Conservation (phyloP, 2,113 vertebrate genomes). For the Hydropotes inermis region DNA sequence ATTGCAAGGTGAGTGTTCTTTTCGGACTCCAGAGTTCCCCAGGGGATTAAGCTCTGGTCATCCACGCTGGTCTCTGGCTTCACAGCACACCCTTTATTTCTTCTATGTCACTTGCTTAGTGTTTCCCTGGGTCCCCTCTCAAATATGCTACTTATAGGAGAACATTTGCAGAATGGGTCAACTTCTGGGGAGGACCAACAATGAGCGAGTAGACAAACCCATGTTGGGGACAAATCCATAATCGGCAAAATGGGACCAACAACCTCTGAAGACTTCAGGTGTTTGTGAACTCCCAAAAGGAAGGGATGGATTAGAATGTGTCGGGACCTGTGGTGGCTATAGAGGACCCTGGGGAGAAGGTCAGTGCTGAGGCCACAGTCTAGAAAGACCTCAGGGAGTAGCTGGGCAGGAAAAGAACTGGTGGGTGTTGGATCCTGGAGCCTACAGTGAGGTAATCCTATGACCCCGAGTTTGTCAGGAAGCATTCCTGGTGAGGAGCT, state of each 20-base stretch:
- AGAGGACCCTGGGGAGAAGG: neutral
- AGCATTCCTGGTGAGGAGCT: neutral
- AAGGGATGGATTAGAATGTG: neutral
- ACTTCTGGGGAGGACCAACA: neutral
- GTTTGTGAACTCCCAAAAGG: neutral
- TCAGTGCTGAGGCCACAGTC: neutral
- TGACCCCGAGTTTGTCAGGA: neutral
- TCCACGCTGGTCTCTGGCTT: neutral
- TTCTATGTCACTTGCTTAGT: neutral
- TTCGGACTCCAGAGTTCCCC: neutral
- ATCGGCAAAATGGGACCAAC: neutral
- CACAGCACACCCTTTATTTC: neutral
- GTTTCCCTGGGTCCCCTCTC: neutral
- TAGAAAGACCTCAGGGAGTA: neutral
- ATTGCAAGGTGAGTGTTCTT: neutral
- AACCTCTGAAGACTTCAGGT: neutral
- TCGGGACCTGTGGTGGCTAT: neutral
- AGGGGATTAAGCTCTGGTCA: neutral
- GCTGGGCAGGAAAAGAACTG: neutral
- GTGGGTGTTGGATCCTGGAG: neutral
- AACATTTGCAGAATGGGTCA: neutral
- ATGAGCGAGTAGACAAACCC: neutral
- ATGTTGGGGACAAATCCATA: neutral
- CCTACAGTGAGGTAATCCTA: neutral
- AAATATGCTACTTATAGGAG: neutral